Evolutionary conservation across 1,140 invertebrate genomes (phyloP).

Genomic region (Varroa destructor): DNA sequence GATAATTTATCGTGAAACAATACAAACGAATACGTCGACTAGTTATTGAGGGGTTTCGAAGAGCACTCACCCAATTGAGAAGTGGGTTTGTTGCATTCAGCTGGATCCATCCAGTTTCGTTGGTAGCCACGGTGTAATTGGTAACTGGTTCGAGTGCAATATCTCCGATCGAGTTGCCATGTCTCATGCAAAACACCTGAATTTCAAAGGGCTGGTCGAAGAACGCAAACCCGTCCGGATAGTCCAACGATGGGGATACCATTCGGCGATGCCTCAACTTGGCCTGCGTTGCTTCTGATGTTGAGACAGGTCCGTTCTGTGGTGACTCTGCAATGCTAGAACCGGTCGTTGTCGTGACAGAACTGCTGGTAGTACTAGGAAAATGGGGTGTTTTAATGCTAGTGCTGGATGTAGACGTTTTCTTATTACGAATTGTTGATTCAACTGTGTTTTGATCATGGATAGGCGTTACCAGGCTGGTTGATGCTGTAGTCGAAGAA

Average conservation of each 20-base stretch:
- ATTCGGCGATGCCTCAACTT: not conserved
- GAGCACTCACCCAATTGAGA: constrained; percentile 32
- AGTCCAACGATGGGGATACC: not conserved
- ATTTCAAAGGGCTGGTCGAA: constrained; percentile 7
- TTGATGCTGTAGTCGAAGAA: too few relatives aligned
- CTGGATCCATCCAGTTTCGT: constrained; percentile 33
- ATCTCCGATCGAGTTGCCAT: constrained; percentile 10
- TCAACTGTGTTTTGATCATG: too few relatives aligned
- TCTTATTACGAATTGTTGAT: not conserved
- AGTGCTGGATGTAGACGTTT: not conserved
- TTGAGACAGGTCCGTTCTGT: not conserved
- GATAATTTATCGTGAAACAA: too few relatives aligned
- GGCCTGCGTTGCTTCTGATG: not conserved
- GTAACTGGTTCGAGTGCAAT: constrained; percentile 25
- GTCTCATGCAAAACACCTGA: constrained; percentile 7
- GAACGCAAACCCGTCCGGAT: constrained; percentile 12
- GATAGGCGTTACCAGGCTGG: too few relatives aligned
- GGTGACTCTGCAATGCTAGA: not conserved
- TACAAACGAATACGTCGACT: too few relatives aligned
- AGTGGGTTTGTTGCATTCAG: constrained; percentile 36
- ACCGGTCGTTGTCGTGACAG: too few relatives aligned
- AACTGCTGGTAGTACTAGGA: too few relatives aligned
- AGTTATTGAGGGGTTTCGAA: too few relatives aligned
- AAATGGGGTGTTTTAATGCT: too few relatives aligned
- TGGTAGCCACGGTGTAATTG: constrained; percentile 1